These are phyloP conservation scores for Psylliodes chrysocephalus DNA, from an alignment of 2,888 invertebrate genomes.

Conservation along the genomic window DNA sequence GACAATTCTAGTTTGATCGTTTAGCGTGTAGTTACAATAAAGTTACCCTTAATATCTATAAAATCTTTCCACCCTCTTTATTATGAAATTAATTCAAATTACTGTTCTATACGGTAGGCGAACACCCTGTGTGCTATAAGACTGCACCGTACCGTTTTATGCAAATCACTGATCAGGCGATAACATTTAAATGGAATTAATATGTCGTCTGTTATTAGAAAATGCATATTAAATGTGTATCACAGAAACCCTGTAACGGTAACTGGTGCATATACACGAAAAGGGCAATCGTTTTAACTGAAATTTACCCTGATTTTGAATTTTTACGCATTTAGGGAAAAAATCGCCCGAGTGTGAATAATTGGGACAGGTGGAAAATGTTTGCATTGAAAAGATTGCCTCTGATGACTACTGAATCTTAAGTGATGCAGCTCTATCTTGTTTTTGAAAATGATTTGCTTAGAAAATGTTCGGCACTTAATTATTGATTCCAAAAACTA, in stretches of 20 bases:
- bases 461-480: no score
- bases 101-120: slow-evolving; percentile 30
- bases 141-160: slow-evolving; percentile 36
- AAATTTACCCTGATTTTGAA: neutral
- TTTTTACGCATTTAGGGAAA: neutral
- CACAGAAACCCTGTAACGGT: neutral
- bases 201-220: neutral
- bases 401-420: no score
- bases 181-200: slow-evolving; percentile 1
- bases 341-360: neutral
- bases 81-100: slow-evolving; percentile 33
- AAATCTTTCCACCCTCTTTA: slow-evolving; percentile 36
- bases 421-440: no score
- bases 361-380: neutral
- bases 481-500: no score
- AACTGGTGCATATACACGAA: neutral
- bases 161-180: slow-evolving; percentile 34
- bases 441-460: no score
- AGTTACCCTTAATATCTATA: slow-evolving; percentile 25
- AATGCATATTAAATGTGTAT: neutral
- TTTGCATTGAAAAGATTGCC: no score
- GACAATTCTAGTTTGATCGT: slow-evolving; percentile 17
- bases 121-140: slow-evolving; percentile 24
- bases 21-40: slow-evolving; percentile 8
- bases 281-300: neutral